Conservation (phyloP, 2,113 vertebrate genomes). For the Chloroceryle aenea region DNA sequence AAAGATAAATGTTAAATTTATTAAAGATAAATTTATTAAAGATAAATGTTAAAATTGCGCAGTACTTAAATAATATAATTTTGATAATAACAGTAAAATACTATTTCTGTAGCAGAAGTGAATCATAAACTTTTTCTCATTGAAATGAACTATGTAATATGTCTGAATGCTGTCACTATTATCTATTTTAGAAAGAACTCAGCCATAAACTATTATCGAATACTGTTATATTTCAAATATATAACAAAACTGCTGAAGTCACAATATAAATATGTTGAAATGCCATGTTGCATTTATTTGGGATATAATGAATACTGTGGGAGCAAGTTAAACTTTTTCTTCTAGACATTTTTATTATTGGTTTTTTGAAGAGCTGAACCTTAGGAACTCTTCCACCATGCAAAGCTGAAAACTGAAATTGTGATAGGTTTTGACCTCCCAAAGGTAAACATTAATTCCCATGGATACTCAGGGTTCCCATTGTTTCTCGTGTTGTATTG, state of each 20-base stretch:
- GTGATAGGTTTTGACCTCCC: not conserved
- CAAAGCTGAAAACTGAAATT: slow-evolving; percentile 23
- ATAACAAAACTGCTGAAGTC: slow-evolving; percentile 55
- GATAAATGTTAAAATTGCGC: slow-evolving; percentile 50
- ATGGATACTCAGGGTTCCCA: not conserved
- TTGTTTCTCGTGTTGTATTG: accelerated
- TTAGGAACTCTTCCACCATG: slow-evolving; percentile 7
- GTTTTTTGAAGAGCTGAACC: slow-evolving; percentile 41
- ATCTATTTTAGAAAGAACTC: slow-evolving; percentile 7
- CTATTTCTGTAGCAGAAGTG: slow-evolving; percentile 50
- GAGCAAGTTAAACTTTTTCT: slow-evolving; percentile 52
- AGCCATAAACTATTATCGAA: slow-evolving; percentile 29
- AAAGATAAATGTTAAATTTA: too few relatives aligned
- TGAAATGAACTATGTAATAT: slow-evolving; percentile 63
- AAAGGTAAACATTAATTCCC: not conserved
- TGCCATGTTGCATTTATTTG: slow-evolving; percentile 62
- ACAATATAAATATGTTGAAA: slow-evolving; percentile 66
- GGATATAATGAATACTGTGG: slow-evolving; percentile 57
- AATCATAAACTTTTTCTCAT: slow-evolving; percentile 69
- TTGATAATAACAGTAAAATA: slow-evolving; percentile 72
- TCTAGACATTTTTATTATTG: slow-evolving; percentile 54
- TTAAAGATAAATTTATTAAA: too few relatives aligned
- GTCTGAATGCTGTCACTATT: slow-evolving; percentile 34
- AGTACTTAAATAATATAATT: slow-evolving; percentile 72
- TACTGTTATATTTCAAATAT: slow-evolving; percentile 62